phyloP scores from a whole-genome alignment of 2,113 vertebrate genomes.

The Bettongia penicillata region DNA sequence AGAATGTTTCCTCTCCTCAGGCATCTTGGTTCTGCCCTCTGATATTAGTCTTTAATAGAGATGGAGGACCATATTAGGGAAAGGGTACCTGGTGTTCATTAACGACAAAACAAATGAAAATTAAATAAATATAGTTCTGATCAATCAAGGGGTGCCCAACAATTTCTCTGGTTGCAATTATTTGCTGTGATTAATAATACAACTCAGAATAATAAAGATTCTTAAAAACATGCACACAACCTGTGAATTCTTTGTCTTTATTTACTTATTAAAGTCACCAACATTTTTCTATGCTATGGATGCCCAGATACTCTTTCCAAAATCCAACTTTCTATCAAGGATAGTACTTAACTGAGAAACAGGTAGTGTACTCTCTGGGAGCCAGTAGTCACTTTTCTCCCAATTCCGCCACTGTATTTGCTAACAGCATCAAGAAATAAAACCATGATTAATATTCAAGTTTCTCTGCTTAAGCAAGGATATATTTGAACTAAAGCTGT shows the following conservation, averaged over 20 bases:
- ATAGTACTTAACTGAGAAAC: not conserved
- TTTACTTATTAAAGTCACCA: not conserved
- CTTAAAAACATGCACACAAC: not conserved
- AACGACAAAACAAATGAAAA: not conserved
- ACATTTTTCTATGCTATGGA: not conserved
- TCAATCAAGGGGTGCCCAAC: not conserved
- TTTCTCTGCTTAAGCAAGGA: too few species aligned
- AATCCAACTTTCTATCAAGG: not conserved
- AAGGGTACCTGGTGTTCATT: not conserved
- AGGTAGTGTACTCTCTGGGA: not conserved
- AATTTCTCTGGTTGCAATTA: not conserved
- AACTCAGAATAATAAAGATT: not conserved
- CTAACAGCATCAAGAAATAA: too few species aligned
- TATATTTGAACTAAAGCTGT: too few species aligned
- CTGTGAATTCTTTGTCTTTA: not conserved
- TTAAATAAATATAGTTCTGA: not conserved
- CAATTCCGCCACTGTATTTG: not conserved
- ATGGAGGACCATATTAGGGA: not conserved
- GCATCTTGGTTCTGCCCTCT: not conserved
- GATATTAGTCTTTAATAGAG: not conserved
- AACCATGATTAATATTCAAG: too few species aligned
- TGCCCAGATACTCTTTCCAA: not conserved
- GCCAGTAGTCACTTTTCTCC: not conserved
- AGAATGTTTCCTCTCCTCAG: not conserved
- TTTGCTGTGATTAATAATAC: not conserved